Evolutionary conservation across 2,888 invertebrate species (phyloP), one percentile per base, ranked within the genome.

Genomic region (Junonia oenone): DNA sequence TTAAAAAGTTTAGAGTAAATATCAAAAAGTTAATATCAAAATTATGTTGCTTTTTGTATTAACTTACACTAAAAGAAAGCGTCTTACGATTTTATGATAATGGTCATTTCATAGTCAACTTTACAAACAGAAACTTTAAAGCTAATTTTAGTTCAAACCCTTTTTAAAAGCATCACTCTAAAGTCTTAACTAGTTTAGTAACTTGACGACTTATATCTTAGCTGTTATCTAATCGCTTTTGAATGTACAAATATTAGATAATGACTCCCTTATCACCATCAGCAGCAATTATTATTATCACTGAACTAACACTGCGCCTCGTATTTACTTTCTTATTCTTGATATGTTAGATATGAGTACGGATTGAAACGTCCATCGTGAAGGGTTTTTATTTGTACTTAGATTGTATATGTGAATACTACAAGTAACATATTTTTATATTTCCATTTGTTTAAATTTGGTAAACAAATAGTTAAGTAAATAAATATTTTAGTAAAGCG

Each of bases 201-300:
- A 72, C 71, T 72, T 69, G 63, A 68, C 64, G 72, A 71, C 48
- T 48, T 68, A 75, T 74, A 79, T 80, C 75, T 78, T 74, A 68
- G 63, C 53, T 51, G 64, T 75, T 85, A 88, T 88, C 86, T 87
- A 73, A 86, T 86, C 87, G 68, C 59, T 65, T 69, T 72, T 72
- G 64, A 66, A 75, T 76, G 73, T 73, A 75, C 80, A 86, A 87
- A 89, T 80, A 85, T 85, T 84, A 86, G 86, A 86, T 87, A 88
- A 85, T 79, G 73, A 63, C 60, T 68, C 71, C 70, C 73, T 82
- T 83, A 82, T 82, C 83, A 68, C 63, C 78, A 83, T 81, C 85
- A 87, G 81, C 84, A 82, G 88, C 87, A 87, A 87, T 87, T 86
- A 87, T 83, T 81, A 77, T 80, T 87, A 88, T 88, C 88, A 71